Evolutionary conservation across 2,113 vertebrate species (phyloP).

Genomic region (Tragelaphus imberbis): DNA sequence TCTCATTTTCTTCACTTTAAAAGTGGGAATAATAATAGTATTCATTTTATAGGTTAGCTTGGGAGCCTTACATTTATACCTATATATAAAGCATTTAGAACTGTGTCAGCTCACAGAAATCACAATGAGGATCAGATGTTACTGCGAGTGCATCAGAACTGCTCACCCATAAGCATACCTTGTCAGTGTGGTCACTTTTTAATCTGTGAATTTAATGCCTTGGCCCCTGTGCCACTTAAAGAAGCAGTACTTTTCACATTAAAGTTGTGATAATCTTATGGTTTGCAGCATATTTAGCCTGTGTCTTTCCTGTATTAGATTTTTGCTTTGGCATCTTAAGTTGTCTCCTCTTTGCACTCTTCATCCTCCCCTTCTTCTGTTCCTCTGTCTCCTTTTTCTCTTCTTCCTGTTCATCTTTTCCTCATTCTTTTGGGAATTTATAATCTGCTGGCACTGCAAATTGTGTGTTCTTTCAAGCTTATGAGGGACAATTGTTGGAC

Average conservation of each 20-base stretch:
- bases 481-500: not conserved
- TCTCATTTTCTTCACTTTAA: not conserved
- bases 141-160: not conserved
- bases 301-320: fast-evolving
- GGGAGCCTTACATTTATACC: fast-evolving
- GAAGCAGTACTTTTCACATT: not conserved
- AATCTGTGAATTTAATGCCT: not conserved
- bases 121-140: not conserved
- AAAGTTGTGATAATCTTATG: not conserved
- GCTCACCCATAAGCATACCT: fast-evolving
- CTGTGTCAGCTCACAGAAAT: not conserved
- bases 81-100: not conserved
- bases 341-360: no score
- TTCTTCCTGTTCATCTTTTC: no score
- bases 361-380: no score
- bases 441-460: no score
- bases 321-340: no score
- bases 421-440: no score
- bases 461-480: no score
- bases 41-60: not conserved
- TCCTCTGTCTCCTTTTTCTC: no score
- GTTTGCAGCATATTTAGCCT: no score
- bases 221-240: no score
- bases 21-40: not conserved
- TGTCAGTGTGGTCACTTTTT: not conserved